Base-by-base conservation (phyloP, 2,888 invertebrate species). In the Tinea pellionella region DNA sequence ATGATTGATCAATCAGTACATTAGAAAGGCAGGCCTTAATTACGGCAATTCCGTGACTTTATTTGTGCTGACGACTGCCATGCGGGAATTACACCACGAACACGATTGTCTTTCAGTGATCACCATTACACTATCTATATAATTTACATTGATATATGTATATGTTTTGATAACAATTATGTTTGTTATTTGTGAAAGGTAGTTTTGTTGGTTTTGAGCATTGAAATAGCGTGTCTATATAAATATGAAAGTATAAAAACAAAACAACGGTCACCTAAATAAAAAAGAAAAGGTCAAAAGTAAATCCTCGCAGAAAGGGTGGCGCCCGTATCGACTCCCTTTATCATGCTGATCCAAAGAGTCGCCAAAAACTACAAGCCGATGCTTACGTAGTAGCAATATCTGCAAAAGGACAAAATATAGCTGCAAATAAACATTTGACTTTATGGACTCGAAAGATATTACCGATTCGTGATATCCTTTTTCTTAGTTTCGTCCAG, bases 401-500 rank as follows among this genome's bases (percentile, higher is more conserved):
- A 85, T 84, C 81, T 71, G 72, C 80, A 82, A 80, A 83, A 83
- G 84, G 83, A 83, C 86, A 82, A 86, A 81, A 86, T 86, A 86
- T 86, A 78, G 77, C 81, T 84, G 80, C 86, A 86, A 86, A 87
- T 87, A 87, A 87, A 86, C 86, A 81, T 87, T 86, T 85, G 84
- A 85, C 75, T 86, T 87, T 86, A 87, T 86, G 83, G 86, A 85
- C 84, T 84, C 74, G 85, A 87, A 87, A 87, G 87, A 87, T 87
- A 87, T 85, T 85, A 86, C 86, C 81, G 81, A 85, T 86, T 81
- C 86, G 86, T 87, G 87, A 85, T 86, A 80, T 85, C 78, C 84
- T 87, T 83, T 86, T 86, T 86, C 80, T 87, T 81, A 76, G 84
- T 77, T 82, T 77, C 73, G 77, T 77, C 77, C 77, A 76, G 78